A percentile compares a stretch with the other conserved stretches of the same genome.
Conservation (phyloP, 2,797 vertebrate genomes). For the Lacerta bilineata region DNA sequence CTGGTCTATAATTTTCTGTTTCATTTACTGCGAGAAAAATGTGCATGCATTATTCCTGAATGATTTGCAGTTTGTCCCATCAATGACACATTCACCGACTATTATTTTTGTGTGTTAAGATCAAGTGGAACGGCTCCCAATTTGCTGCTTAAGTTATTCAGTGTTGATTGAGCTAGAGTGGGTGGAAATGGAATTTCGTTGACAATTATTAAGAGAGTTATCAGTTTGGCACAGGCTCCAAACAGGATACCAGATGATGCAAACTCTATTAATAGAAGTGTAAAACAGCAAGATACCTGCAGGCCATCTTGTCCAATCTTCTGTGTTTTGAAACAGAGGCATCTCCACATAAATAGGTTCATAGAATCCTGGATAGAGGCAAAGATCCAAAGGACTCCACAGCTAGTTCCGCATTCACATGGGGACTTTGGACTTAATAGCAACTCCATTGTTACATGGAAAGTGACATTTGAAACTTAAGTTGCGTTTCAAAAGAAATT, state of each 20-base stretch:
- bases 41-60: background rate
- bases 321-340: background rate
- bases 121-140: background rate
- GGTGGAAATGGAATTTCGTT: constrained; percentile 3
- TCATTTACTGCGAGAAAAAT: background rate
- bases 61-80: constrained; percentile 1
- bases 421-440: background rate
- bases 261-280: constrained; percentile 18
- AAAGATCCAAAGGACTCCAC: background rate
- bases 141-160: background rate
- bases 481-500: background rate
- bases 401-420: background rate
- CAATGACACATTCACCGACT: background rate
- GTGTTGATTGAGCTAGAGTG: background rate
- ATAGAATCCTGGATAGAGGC: background rate
- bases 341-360: background rate
- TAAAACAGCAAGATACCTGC: background rate
- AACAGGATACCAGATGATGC: background rate
- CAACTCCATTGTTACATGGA: background rate
- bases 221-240: background rate
- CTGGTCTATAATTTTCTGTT: background rate
- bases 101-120: background rate
- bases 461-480: constrained; percentile 3
- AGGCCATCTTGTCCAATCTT: background rate
- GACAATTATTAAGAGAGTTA: constrained; percentile 28